Conservation (phyloP, 2,888 invertebrate species). For the Unio delphinus region DNA sequence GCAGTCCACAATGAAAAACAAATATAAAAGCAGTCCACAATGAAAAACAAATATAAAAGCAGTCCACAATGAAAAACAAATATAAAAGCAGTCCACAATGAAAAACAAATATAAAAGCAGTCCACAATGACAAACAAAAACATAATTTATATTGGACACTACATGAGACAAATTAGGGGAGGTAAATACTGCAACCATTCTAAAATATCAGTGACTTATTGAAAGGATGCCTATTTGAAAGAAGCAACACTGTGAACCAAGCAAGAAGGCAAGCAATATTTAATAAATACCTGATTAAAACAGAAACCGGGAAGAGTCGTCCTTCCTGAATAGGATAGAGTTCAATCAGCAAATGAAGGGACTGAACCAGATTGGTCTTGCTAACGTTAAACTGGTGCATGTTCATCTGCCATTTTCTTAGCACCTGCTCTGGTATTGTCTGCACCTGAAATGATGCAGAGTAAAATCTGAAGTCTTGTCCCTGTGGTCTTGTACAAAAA, state of each 20-base stretch:
- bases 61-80: too few species aligned
- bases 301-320: slow-evolving; percentile 56
- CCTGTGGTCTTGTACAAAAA: background rate
- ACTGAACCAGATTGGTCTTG: slow-evolving; percentile 33
- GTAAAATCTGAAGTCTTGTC: background rate
- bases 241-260: background rate
- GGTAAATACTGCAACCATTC: too few species aligned
- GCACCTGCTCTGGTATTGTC: slow-evolving; percentile 2
- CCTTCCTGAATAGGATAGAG: slow-evolving; percentile 37
- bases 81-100: too few species aligned
- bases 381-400: slow-evolving; percentile 64
- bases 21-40: too few species aligned
- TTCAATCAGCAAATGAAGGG: slow-evolving; percentile 54
- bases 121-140: background rate
- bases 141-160: background rate
- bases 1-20: too few species aligned
- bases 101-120: too few species aligned
- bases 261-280: too few species aligned
- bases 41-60: too few species aligned
- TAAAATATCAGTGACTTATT: too few species aligned
- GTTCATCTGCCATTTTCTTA: slow-evolving; percentile 61
- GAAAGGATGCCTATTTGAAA: background rate
- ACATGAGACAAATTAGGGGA: background rate
- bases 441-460: slow-evolving; percentile 2
- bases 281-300: slow-evolving; percentile 55